Percentiles rank a stretch among this genome's conserved stretches.
These are phyloP conservation scores for Triops cancriformis DNA, from an alignment of 1,140 invertebrate species.

Conservation along the genomic window DNA sequence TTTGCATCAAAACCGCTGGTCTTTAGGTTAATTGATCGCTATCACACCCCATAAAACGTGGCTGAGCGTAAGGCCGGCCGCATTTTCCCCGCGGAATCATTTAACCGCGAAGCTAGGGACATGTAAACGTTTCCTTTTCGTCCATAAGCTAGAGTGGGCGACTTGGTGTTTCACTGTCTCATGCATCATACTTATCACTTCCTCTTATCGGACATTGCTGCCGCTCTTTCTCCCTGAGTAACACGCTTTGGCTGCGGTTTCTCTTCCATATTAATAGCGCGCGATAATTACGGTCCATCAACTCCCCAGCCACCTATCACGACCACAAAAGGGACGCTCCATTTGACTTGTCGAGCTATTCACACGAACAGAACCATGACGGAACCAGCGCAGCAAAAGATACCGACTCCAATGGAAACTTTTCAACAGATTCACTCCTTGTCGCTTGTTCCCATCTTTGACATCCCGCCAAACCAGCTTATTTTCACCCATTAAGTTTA, in stretches of 20 bases:
- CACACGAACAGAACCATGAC: neutral
- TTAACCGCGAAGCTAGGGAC: neutral
- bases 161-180: neutral
- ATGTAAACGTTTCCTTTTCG: neutral
- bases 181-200: conserved; percentile 5
- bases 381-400: neutral
- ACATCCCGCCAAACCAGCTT: neutral
- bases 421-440: neutral
- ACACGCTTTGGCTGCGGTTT: neutral
- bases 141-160: neutral
- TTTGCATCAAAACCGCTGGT: neutral
- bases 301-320: conserved; percentile 12
- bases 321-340: conserved; percentile 3
- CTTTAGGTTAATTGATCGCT: neutral
- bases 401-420: neutral
- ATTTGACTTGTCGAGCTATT: neutral
- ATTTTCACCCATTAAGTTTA: neutral
- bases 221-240: neutral
- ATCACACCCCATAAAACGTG: neutral
- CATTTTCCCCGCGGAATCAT: neutral
- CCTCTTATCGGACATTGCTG: neutral
- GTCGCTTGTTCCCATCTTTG: conserved; percentile 9
- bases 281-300: conserved; percentile 9
- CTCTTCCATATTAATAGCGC: conserved; percentile 5
- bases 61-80: neutral